These are phyloP conservation scores for Mastacembelus armatus DNA, from an alignment of 2,797 vertebrate species.

Conservation along the genomic window DNA sequence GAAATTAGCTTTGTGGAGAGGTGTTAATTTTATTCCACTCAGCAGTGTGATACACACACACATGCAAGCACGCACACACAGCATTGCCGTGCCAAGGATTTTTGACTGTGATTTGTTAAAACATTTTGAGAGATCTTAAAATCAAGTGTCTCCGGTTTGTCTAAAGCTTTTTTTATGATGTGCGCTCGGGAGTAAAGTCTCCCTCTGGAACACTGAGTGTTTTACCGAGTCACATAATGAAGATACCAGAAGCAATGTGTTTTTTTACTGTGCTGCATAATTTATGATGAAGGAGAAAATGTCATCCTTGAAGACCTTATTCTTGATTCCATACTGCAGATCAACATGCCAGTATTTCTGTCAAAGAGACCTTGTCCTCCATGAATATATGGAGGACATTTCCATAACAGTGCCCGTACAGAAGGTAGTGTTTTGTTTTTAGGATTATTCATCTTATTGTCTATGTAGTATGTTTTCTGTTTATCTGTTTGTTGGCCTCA, in stretches of 20 bases:
- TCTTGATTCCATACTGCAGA: background rate
- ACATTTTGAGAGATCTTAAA: conserved; percentile 35
- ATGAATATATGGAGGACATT: background rate
- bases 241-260: conserved; percentile 23
- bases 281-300: conserved; percentile 54
- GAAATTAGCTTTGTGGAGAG: conserved; percentile 33
- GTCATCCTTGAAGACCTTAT: conserved; percentile 13
- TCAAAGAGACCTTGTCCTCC: conserved; percentile 18
- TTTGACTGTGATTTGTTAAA: conserved; percentile 24
- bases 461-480: conserved; percentile 17
- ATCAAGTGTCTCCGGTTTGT: conserved; percentile 26
- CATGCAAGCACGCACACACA: background rate
- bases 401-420: background rate
- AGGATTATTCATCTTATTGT: conserved; percentile 39
- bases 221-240: conserved; percentile 42
- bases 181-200: conserved; percentile 18
- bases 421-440: conserved; percentile 46
- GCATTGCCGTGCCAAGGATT: background rate
- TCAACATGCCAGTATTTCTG: conserved; percentile 13
- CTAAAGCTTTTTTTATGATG: conserved; percentile 40
- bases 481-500: conserved; percentile 30
- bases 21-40: conserved; percentile 51
- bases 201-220: conserved; percentile 20
- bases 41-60: conserved; percentile 12
- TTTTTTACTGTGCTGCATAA: conserved; percentile 30